Percentiles rank a stretch among this genome's conserved stretches.
These are phyloP conservation scores for Ophiothrix spiculata DNA, from an alignment of 35 echinoderm and acorn worm species.

Conservation along the genomic window DNA sequence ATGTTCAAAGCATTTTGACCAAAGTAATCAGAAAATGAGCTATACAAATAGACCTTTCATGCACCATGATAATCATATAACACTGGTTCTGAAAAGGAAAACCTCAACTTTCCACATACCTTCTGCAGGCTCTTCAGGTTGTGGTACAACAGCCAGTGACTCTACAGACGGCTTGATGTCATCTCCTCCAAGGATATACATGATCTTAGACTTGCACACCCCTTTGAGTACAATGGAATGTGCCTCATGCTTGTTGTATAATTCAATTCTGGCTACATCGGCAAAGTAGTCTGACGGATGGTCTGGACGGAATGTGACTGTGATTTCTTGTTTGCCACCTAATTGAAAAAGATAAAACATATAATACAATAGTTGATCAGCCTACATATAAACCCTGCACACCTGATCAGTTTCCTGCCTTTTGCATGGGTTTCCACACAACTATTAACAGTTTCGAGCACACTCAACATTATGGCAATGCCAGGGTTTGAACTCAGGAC, in stretches of 20 bases:
- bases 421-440: too few species aligned
- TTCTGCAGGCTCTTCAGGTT: constrained; percentile 51
- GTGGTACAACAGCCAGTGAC: constrained; percentile 52
- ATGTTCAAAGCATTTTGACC: too few species aligned
- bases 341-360: not conserved
- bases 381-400: too few species aligned
- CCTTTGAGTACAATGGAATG: constrained; percentile 75
- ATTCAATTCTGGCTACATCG: constrained; percentile 72
- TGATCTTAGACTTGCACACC: constrained; percentile 75
- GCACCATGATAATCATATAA: too few species aligned
- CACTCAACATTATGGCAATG: too few species aligned
- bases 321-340: constrained; percentile 77
- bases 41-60: not conserved
- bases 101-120: constrained; percentile 9
- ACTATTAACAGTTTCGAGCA: too few species aligned
- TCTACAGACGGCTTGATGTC: constrained; percentile 74
- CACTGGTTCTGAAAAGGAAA: not conserved
- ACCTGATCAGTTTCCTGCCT: too few species aligned
- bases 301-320: constrained; percentile 87
- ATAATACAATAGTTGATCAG: too few species aligned
- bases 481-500: too few species aligned
- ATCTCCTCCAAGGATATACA: constrained; percentile 83
- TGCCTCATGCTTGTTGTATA: constrained; percentile 86
- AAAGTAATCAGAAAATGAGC: too few species aligned
- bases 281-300: constrained; percentile 76